phyloP scores from a whole-genome alignment of 2,113 vertebrate genomes.

The Otolemur garnettii region DNA sequence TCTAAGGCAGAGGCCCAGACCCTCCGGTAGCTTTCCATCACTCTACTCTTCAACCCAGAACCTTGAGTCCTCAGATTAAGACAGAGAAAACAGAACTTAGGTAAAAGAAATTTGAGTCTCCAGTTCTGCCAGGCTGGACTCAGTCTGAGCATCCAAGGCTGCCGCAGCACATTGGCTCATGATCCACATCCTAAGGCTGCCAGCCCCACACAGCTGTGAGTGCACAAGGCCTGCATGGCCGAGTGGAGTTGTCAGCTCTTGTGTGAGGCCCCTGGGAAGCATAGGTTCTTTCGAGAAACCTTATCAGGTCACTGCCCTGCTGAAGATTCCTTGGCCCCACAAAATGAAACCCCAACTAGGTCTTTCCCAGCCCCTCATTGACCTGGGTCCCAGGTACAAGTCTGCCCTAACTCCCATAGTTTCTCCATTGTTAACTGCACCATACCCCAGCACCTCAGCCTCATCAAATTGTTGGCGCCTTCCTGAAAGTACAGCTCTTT shows the following conservation, averaged over 20 bases:
- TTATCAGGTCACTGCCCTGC: background rate
- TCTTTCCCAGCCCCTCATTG: background rate
- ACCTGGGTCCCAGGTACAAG: background rate
- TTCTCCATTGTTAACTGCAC: background rate
- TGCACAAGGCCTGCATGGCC: background rate
- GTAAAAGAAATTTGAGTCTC: background rate
- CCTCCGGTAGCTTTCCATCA: background rate
- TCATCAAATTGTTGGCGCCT: background rate
- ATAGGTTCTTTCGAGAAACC: background rate
- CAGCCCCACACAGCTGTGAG: background rate
- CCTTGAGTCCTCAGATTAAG: background rate
- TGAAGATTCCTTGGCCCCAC: background rate
- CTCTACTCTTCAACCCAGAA: background rate
- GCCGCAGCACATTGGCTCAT: fast-evolving
- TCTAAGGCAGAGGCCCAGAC: background rate
- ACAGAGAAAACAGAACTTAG: background rate
- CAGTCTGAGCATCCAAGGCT: background rate
- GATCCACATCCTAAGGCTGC: background rate
- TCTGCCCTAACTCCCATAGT: background rate
- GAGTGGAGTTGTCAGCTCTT: background rate
- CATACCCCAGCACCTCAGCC: background rate
- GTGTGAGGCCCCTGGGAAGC: background rate
- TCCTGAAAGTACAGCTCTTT: background rate
- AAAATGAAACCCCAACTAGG: background rate
- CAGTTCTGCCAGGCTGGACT: background rate